A percentile compares a stretch with the other conserved stretches of the same genome.
These are phyloP conservation scores for Cirrhinus molitorella DNA, from an alignment of 2,797 vertebrate species.

Conservation along the genomic window DNA sequence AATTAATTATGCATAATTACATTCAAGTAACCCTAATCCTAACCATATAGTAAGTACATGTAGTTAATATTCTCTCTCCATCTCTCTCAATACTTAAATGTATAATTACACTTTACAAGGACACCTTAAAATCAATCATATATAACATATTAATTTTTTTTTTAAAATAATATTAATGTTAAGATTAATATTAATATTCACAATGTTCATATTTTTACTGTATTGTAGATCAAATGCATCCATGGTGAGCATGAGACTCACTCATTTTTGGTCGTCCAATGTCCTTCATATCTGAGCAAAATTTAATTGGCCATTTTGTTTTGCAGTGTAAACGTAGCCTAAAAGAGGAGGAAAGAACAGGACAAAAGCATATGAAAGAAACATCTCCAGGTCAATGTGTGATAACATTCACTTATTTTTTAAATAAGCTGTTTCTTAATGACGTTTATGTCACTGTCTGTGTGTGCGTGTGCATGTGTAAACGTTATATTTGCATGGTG, in stretches of 20 bases:
- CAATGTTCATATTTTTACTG: not conserved
- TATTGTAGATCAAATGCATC: not conserved
- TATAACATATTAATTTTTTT: no score
- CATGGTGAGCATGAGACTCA: not conserved
- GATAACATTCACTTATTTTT: not conserved
- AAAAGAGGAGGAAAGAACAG: not conserved
- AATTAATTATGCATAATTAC: no score
- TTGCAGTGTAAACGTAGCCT: not conserved
- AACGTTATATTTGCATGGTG: not conserved
- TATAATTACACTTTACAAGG: no score
- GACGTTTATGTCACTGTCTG: slow-evolving; percentile 12
- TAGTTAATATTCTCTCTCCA: no score
- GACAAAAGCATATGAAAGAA: not conserved
- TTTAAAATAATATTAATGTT: not conserved
- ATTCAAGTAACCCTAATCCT: no score
- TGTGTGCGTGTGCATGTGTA: not conserved
- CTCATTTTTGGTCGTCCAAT: not conserved
- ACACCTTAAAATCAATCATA: no score
- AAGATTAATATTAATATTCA: not conserved
- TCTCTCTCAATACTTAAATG: no score
- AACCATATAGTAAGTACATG: no score
- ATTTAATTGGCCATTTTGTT: not conserved
- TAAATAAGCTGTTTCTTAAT: slow-evolving; percentile 24
- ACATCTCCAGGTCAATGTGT: not conserved
- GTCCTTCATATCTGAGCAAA: not conserved